Evolutionary conservation across 2,888 invertebrate species (phyloP), one percentile per base, ranked within the genome.

Genomic region (Drosophila borborema): DNA sequence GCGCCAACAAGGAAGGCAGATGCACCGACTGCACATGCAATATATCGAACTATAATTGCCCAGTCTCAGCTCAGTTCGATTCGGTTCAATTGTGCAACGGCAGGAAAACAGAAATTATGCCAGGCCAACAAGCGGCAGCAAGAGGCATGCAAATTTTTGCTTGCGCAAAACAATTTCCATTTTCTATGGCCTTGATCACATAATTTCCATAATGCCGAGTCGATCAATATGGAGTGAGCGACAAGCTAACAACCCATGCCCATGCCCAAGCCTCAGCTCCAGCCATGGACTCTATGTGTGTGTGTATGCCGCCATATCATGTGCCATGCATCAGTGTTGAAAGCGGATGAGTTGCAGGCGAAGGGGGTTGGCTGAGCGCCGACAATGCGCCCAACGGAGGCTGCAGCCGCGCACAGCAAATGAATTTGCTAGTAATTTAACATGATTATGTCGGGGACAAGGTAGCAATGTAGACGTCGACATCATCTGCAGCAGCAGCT

Each of bases 181-280:
- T 91, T 90, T 89, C 82, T 85, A 90, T 89, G 91, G 91, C 91
- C 91, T 91, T 91, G 91, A 91, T 91, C 91, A 86, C 89, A 91
- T 89, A 86, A 89, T 85, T 86, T 86, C 78, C 81, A 86, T 86
- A 86, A 86, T 86, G 82, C 86, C 81, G 72, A 72, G 74, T 75
- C 85, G 89, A 86, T 89, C 86, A 89, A 89, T 89, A 86, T 89
- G 90, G 87, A 87, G 80, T 87, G 82, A 89, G 88, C 83, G 86
- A 88, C 85, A 87, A 79, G 88, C 80, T 85, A 88, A 88, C 79
- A 74, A 85, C 56, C 78, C 63, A 72, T 49, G 58, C 56, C 55
- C 55, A 67, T n/a, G 31, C 49, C 61, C 53, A 58, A 5, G 51
- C 34, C 51, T 46, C 60, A 20, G 45, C 18, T 8, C 36, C 4